Evolutionary conservation across 1,140 invertebrate species (phyloP), one percentile per base, ranked within the genome.

Genomic region (Doryteuthis pealeii): DNA sequence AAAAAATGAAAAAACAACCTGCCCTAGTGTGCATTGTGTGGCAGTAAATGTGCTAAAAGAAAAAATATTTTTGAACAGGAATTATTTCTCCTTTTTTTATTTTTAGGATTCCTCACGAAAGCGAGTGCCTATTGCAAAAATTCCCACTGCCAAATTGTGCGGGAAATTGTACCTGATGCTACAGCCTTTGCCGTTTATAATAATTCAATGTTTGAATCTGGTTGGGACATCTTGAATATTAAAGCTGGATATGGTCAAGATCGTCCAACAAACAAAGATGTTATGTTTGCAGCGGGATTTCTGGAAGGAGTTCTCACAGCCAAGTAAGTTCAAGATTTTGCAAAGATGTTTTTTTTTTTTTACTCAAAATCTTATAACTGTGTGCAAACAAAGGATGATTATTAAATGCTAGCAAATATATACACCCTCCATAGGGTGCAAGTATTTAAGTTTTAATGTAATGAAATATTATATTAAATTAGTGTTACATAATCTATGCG

Each of bases 241-340:
- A 73, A 28, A 1, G 74, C 83, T 40, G 84, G 84, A 12, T 58
- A 79, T 71, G 80, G 79, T 6, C 69, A 70, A 22, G 73, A 75
- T 12, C 32, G 32, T 5, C 14, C 72, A 12, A 43, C 35, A 18
- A 77, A 84, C 69, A 66, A 79, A 26, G 78, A 84, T 30, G 77
- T 85, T 49, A 84, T 86, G 83, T 85, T 77, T 80, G 84, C 80
- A 26, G 80, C 84, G n/a, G 84, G 84, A 3, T 83, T 75, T 69
- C 62, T 85, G 10, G 84, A 86, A 74, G 84, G 80, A 40, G 28
- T 74, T 26, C 75, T 86, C n/a, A 85, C 83, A 45, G 76, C 78
- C 26, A 74, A 77, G 84, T 85, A 80, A 40, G 35, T 10, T 40
- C 35, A n/a, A n/a, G n/a, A n/a, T n/a, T n/a, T n/a, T 76, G 75